These are phyloP conservation scores for Polia nebulosa DNA, from an alignment of 2,888 invertebrate genomes.

Conservation along the genomic window DNA sequence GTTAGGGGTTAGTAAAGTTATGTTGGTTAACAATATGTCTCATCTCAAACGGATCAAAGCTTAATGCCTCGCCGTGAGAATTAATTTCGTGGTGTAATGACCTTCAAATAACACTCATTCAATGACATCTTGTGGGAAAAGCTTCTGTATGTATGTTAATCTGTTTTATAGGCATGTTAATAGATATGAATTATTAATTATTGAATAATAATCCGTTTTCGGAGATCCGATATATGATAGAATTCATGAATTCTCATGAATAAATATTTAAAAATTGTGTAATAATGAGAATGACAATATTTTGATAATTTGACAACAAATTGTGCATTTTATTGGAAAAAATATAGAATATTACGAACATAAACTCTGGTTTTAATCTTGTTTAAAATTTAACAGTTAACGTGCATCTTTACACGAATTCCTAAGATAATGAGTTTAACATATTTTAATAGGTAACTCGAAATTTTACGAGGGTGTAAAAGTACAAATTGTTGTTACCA, in stretches of 20 bases:
- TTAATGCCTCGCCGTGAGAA: conserved; percentile 86
- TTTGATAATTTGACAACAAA: conserved; percentile 29
- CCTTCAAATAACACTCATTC: conserved; percentile 79
- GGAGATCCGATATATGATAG: conserved; percentile 24
- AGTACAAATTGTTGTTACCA: neutral
- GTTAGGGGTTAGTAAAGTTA: conserved; percentile 48
- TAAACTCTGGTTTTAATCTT: neutral
- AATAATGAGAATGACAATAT: conserved; percentile 34
- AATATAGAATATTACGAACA: neutral
- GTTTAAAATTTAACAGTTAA: conserved; percentile 10
- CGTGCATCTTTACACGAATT: neutral
- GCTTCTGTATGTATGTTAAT: conserved; percentile 68
- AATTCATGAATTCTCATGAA: conserved; percentile 45
- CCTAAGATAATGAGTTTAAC: neutral
- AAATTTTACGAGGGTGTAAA: neutral
- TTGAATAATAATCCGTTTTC: conserved; percentile 38
- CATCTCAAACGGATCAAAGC: conserved; percentile 81
- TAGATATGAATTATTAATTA: conserved; percentile 56
- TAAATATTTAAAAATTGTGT: conserved; percentile 32
- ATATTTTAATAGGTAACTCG: neutral
- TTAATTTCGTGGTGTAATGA: conserved; percentile 86
- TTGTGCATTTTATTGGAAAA: conserved; percentile 16
- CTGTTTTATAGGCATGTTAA: conserved; percentile 67
- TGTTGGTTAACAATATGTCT: conserved; percentile 76
- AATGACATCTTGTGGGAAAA: conserved; percentile 83